Evolutionary conservation across 53 echinoderm and acorn worm species (phyloP), one percentile per base, ranked within the genome.

Genomic region (Echinarachnius parma): DNA sequence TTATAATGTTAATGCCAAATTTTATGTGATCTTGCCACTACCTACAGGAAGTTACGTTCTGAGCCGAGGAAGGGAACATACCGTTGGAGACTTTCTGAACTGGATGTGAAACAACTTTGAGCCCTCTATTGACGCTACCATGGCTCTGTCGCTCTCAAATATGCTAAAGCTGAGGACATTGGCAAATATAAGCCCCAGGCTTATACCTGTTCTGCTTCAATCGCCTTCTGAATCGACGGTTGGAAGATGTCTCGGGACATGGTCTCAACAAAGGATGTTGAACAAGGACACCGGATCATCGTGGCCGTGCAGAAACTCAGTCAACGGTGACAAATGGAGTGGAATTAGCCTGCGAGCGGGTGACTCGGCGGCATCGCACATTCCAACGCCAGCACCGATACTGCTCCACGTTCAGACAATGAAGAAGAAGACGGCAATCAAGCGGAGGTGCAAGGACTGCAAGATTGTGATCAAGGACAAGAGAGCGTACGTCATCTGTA

Each of bases 371-470:
- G 18, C 11, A 10, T 13, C 50, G 19, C 32, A 34, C 52, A 72
- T 72, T 0, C 1, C 74, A 34, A 55, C 57, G 16, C 74, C 74
- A 28, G 24, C 45, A 15, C 74, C 74, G 27, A 35, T 72, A 15
- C 25, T 56, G 0, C 35, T 54, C 16, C 45, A 31, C 28, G 57
- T 72, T 39, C 55, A 72, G 22, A 72, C 74, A 33, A 68, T 92
- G 75, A 93, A 93, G 60, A 77, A 83, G 30, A 93, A 83, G 58
- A 72, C 86, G 1, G 81, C 83, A 11, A 61, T 89, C 44, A 89
- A 86, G 75, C 83, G 77, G n/a, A 56, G 96, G 48, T 95, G 96
- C 60, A 87, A 91, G 61, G 87, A 95, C 61, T 95, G 96, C 76
- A 75, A 75, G 19, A 70, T 90, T 25, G 82, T 80, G n/a, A 64